A percentile compares a stretch with the other conserved stretches of the same genome.
Evolutionary conservation across 2,113 vertebrate species (phyloP).

Genomic region (Desmodus rotundus): DNA sequence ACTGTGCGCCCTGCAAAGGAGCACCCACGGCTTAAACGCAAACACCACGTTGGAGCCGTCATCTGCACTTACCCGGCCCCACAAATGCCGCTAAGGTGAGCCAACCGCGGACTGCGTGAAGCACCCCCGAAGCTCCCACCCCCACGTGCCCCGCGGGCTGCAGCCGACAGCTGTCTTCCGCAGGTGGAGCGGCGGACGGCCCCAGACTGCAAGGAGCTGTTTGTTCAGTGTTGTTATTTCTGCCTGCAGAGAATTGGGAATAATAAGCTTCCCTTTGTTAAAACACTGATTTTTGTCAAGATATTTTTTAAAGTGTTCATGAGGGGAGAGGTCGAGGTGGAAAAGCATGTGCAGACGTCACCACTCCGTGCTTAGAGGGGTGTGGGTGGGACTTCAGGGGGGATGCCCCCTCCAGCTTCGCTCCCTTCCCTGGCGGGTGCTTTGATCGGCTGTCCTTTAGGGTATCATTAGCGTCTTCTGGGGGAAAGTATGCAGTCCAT

Average conservation of each 20-base stretch:
- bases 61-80: not conserved
- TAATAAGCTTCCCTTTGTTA: not conserved
- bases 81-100: not conserved
- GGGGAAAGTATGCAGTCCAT: conserved; percentile 79
- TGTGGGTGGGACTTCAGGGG: conserved; percentile 63
- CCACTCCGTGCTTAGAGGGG: not conserved
- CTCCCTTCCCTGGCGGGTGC: conserved; percentile 71
- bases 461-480: conserved; percentile 79
- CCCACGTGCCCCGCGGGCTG: not conserved
- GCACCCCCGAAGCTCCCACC: not conserved
- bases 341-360: rapidly evolving
- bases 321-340: not conserved
- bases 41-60: not conserved
- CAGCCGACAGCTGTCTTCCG: not conserved
- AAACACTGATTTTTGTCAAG: conserved; percentile 20
- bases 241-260: not conserved
- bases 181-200: rapidly evolving
- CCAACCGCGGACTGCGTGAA: not conserved
- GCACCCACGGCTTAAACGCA: not conserved
- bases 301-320: not conserved
- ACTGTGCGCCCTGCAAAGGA: not conserved
- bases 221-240: not conserved
- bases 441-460: conserved; percentile 79
- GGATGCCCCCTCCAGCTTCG: conserved; percentile 54
- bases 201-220: rapidly evolving